Percentiles rank a stretch among this genome's conserved stretches.
Conservation (phyloP, 2,797 vertebrate species). For the Diplodus sargus region DNA sequence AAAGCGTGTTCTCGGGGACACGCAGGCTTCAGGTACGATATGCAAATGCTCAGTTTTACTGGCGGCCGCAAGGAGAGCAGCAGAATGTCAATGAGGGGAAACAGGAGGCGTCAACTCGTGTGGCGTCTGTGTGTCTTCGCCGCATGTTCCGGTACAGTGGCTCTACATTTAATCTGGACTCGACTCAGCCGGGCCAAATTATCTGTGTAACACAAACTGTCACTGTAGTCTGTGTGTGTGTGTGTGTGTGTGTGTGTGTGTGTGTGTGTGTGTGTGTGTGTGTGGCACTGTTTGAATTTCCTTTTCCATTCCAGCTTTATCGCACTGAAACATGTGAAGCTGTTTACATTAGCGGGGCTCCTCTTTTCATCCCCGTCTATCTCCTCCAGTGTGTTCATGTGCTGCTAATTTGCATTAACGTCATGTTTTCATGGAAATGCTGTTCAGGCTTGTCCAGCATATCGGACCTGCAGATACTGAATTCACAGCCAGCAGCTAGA, state of each 20-base stretch:
- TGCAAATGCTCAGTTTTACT: slow-evolving; percentile 67
- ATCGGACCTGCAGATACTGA: not conserved
- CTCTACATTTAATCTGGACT: slow-evolving; percentile 38
- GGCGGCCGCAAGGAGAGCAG: slow-evolving; percentile 48
- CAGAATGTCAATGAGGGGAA: slow-evolving; percentile 74
- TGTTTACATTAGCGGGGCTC: not conserved
- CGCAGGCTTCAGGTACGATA: slow-evolving; percentile 43
- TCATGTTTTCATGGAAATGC: slow-evolving; percentile 1
- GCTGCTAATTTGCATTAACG: slow-evolving; percentile 25
- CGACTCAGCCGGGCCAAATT: not conserved
- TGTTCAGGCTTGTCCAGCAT: not conserved
- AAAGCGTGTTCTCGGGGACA: slow-evolving; percentile 8
- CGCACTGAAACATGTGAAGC: not conserved
- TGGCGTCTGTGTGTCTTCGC: slow-evolving; percentile 32
- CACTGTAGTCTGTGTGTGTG: too few species aligned
- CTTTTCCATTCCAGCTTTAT: not conserved
- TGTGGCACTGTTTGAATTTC: not conserved
- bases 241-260: too few species aligned
- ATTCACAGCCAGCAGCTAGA: not conserved
- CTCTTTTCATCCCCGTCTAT: not conserved
- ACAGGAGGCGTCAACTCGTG: slow-evolving; percentile 45
- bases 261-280: too few species aligned
- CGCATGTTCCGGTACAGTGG: slow-evolving; percentile 39
- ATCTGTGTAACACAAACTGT: not conserved
- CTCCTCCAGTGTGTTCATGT: slow-evolving; percentile 1